Conservation (phyloP, 2,888 invertebrate species). For the Noctua pronuba region DNA sequence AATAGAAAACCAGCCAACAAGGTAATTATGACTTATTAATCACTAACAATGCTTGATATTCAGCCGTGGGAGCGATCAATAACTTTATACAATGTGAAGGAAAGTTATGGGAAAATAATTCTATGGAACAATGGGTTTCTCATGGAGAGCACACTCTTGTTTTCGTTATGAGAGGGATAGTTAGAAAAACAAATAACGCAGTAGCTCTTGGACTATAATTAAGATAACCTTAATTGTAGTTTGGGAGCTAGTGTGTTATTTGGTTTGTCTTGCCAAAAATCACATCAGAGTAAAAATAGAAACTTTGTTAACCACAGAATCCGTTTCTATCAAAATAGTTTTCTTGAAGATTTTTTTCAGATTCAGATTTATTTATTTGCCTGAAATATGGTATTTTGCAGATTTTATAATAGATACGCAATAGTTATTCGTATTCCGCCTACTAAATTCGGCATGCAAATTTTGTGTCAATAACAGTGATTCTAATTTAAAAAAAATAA, state of each 20-base stretch:
- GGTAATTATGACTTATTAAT: constrained; percentile 36
- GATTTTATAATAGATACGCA: too few species aligned
- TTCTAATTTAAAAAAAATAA: too few species aligned
- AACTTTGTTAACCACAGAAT: neutral
- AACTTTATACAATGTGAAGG: constrained; percentile 31
- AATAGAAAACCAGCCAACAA: constrained; percentile 18
- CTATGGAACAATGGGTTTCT: constrained; percentile 32
- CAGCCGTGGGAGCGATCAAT: constrained; percentile 45
- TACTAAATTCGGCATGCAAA: too few species aligned
- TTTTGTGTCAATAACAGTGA: too few species aligned
- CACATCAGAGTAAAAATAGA: neutral
- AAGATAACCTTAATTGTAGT: neutral
- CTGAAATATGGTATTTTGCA: too few species aligned
- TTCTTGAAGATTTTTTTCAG: neutral
- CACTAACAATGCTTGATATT: constrained; percentile 35
- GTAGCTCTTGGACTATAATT: neutral
- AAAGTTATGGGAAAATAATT: constrained; percentile 51
- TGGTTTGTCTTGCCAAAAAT: neutral
- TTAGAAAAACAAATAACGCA: constrained; percentile 8
- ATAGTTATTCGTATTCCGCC: too few species aligned
- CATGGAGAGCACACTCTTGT: constrained; percentile 20
- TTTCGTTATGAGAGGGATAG: neutral
- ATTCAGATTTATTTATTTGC: too few species aligned
- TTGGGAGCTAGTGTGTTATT: neutral
- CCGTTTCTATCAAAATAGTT: neutral